Evolutionary conservation across 2,113 vertebrate species (phyloP).

Genomic region (Bettongia penicillata): DNA sequence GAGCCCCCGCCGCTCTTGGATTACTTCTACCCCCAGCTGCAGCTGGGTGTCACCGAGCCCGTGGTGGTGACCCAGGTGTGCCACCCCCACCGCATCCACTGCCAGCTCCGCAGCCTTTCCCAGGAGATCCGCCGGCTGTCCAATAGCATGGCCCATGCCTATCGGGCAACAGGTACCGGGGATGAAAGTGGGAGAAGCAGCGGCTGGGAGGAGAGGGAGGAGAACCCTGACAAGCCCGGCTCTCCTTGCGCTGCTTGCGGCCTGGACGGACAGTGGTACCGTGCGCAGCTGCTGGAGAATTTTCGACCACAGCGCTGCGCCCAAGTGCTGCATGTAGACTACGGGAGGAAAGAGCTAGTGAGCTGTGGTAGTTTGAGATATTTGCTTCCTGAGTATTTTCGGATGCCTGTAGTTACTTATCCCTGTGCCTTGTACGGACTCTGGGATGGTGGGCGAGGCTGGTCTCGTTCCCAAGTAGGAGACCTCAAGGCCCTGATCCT

Average conservation of each 20-base stretch:
- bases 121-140: slow-evolving; percentile 90
- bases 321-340: slow-evolving; percentile 92
- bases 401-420: slow-evolving; percentile 95
- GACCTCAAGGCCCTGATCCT: slow-evolving; percentile 88
- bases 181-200: background rate
- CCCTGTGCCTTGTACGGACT: slow-evolving; percentile 90
- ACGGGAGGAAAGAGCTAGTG: slow-evolving; percentile 90
- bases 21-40: slow-evolving; percentile 91
- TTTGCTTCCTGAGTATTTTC: slow-evolving; percentile 89
- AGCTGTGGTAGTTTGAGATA: slow-evolving; percentile 83
- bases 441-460: slow-evolving; percentile 86
- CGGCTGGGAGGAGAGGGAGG: slow-evolving; percentile 57
- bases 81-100: slow-evolving; percentile 90
- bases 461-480: slow-evolving; percentile 85
- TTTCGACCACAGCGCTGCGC: slow-evolving; percentile 81
- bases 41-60: slow-evolving; percentile 86
- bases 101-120: slow-evolving; percentile 92
- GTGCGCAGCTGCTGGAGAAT: slow-evolving; percentile 90
- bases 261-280: slow-evolving; percentile 91
- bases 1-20: slow-evolving; percentile 73
- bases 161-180: slow-evolving; percentile 67
- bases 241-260: slow-evolving; percentile 91
- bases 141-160: slow-evolving; percentile 85
- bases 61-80: slow-evolving; percentile 91
- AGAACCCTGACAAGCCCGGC: slow-evolving; percentile 84